phyloP scores from a whole-genome alignment of 37 sponge, comb jelly and placozoan species.

The Tethya wilhelma region DNA sequence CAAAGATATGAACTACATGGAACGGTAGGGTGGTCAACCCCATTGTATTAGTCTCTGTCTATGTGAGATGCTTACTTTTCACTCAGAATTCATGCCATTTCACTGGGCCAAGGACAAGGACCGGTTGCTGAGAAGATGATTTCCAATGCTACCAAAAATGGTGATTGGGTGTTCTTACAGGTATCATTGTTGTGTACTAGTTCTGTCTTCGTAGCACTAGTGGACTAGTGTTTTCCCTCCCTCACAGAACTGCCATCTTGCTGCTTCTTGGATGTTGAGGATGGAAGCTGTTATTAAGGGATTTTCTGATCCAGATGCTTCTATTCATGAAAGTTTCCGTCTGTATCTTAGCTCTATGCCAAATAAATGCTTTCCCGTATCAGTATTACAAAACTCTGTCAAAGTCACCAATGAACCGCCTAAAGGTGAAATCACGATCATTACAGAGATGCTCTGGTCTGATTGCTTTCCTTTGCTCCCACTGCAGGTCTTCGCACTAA shows the following conservation, averaged over 20 bases:
- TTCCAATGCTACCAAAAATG: conserved; percentile 71
- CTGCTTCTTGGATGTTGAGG: conserved; percentile 98
- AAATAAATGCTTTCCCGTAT: conserved; percentile 92
- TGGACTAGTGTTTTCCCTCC: too few relatives aligned
- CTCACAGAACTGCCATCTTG: conserved; percentile 97
- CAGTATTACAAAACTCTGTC: conserved; percentile 95
- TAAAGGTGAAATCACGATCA: conserved; percentile 57
- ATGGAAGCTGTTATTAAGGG: conserved; percentile 94
- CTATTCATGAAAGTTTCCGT: conserved; percentile 91
- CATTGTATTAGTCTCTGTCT: neutral
- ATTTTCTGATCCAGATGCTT: conserved; percentile 75
- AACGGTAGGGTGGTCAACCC: conserved; percentile 47
- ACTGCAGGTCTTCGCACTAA: conserved; percentile 95
- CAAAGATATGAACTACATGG: conserved; percentile 90
- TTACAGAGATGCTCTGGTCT: neutral
- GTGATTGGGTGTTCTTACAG: conserved; percentile 99
- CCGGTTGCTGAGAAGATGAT: conserved; percentile 98
- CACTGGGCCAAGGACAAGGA: conserved; percentile 99
- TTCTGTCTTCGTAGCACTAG: neutral
- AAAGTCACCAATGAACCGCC: conserved; percentile 99
- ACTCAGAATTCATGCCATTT: conserved; percentile 91
- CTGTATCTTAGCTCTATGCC: conserved; percentile 98
- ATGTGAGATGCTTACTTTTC: neutral
- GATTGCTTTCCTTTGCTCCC: too few relatives aligned
- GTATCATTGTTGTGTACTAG: too few relatives aligned